Base-by-base conservation (phyloP, 2,113 vertebrate genomes). In the Bufo bufo region DNA sequence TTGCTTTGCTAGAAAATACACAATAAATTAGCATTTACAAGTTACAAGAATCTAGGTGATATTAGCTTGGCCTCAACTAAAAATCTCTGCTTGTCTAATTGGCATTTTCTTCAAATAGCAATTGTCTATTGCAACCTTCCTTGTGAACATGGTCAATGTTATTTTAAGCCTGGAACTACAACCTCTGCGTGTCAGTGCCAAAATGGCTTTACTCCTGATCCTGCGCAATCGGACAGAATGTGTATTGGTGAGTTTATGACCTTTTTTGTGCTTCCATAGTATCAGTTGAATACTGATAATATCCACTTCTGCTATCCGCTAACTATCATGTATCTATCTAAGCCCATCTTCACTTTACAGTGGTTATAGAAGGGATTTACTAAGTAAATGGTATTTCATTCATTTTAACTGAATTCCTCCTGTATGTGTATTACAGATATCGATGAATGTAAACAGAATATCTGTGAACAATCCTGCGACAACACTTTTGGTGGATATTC, bases 401-500 rank as follows among this genome's bases (percentile, higher is more conserved):
- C 59, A 19, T 61, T 12, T 61, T 61, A 3, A 11, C 9, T 14
- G 10, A 59, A 59, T 11, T 59, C 56, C 56, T 75, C 10, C 66
- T 86, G n/a, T 13, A 56, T 17, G 23, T 75, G 50, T 75, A 5
- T 86, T 86, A n/a, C 85, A 86, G 85, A 86, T 74, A 69, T 86
- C 6, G 3, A 86, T 79, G 85, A 86, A 86, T 86, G 85, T 14
- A 1, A n/a, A 17, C 20, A 6, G n/a, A 79, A 69, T 16, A 20
- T 3, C 75, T 86, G 85, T 63, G 47, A 86, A 47, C 85, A 86
- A 23, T 19, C 20, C 0, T 86, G 85, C 49, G 43, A n/a, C 16
- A 86, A 86, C 75, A 79, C 85, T 9, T 54, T 86, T 43, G 85
- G 85, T 54, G 85, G 85, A 79, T 86, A 59, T 50, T 20, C 14